phyloP scores from a whole-genome alignment of 2,797 vertebrate genomes.

The Otolemur crassicaudatus region DNA sequence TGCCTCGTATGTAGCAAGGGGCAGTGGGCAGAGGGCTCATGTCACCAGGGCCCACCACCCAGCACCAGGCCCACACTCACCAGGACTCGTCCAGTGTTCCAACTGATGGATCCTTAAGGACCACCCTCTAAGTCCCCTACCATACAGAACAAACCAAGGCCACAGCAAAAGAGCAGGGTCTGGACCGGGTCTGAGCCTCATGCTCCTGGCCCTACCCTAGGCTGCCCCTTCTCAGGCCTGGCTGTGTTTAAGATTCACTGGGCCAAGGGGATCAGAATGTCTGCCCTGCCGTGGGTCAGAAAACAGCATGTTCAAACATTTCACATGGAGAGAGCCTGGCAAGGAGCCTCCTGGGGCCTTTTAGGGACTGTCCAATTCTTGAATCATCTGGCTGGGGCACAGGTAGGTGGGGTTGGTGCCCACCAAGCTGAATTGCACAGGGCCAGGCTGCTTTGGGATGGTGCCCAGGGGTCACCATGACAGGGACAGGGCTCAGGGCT shows the following conservation, averaged over 20 bases:
- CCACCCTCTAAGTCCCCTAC: no score
- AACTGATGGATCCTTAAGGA: not conserved
- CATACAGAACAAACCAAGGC: not conserved
- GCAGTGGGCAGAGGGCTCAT: not conserved
- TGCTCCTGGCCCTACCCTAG: not conserved
- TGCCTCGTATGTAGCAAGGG: no score
- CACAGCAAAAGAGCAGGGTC: not conserved
- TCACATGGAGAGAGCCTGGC: not conserved
- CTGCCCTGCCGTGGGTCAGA: not conserved
- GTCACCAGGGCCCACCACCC: not conserved
- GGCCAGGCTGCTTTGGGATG: not conserved
- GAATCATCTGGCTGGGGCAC: not conserved
- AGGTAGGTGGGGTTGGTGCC: not conserved
- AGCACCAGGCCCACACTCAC: not conserved
- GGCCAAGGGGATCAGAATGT: not conserved
- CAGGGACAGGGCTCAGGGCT: not conserved
- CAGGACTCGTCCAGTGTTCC: not conserved
- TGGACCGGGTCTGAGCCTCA: not conserved
- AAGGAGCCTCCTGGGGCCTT: not conserved
- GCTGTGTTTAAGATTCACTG: not conserved
- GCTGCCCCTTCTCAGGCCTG: no score
- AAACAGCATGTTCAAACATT: not conserved
- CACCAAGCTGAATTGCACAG: constrained; percentile 52
- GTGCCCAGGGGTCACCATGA: not conserved
- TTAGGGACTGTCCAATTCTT: not conserved